Evolutionary conservation across 1,140 invertebrate genomes (phyloP), one percentile per base, ranked within the genome.

Genomic region (Mamestra configurata): DNA sequence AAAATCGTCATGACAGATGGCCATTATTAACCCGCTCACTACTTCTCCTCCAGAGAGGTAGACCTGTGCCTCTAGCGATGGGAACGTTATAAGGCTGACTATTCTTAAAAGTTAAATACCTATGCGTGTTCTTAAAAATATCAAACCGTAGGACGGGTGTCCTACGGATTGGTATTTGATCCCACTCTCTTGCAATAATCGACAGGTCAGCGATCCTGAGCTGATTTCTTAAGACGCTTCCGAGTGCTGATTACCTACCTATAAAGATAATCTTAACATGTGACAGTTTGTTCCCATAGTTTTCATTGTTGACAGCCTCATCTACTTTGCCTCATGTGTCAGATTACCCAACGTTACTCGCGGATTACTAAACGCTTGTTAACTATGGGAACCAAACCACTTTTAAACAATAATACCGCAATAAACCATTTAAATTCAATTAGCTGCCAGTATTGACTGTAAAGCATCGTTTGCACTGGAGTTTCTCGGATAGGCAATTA

Each of bases 301-400:
- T 40, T 40, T 66, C 61, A 66, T 66, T 66, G 61, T 66, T 66
- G 61, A 66, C 35, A 43, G 22, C 51, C 4, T 57, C 24, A 24
- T 57, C 53, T 27, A 27, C 10, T 57, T 49, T 57, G 22, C 22
- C 4, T 15, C 22, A 57, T 15, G 10, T 57, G n/a, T 55, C 11
- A 57, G 35, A 40, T 66, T 66, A 40, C 35, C 18, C 35, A 66
- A 40, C 35, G n/a, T 22, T 20, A 22, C 31, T 66, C 8, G 4
- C 35, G 18, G 35, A 22, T 66, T 43, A 40, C 61, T 66, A 66
- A 40, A 40, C 31, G n/a, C 8, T 37, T 11, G 61, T 66, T 40
- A 66, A 18, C 61, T 66, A 7, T 66, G 61, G 11, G 61, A 66
- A 66, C 35, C 35, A 35, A 66, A 37, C 15, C 35, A 13, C 18